Conservation (phyloP, 1,140 invertebrate species). For the Neodiprion pinetum region DNA sequence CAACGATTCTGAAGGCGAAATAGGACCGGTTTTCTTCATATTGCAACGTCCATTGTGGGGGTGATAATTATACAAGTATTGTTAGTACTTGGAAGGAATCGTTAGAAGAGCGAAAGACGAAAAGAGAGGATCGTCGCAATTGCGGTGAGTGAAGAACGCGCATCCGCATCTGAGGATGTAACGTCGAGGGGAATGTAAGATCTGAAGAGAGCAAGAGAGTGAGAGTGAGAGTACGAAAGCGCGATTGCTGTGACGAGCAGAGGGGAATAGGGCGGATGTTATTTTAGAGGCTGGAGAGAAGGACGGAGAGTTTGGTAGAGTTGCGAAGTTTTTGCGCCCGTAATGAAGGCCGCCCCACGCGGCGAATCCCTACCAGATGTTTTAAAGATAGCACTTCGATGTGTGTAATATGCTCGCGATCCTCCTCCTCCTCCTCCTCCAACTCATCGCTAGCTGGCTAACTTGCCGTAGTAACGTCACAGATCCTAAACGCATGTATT, state of each 20-base stretch:
- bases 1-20: too few species aligned
- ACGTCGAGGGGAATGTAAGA: too few species aligned
- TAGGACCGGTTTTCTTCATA: too few species aligned
- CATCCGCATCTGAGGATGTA: background rate
- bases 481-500: too few species aligned
- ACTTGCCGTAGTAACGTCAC: too few species aligned
- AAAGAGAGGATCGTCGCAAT: too few species aligned
- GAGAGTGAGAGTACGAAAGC: background rate
- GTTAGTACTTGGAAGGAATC: too few species aligned
- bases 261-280: slow-evolving; percentile 1
- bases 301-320: background rate
- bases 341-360: slow-evolving; percentile 35
- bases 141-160: background rate
- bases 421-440: background rate
- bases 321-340: slow-evolving; percentile 6
- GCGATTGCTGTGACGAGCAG: too few species aligned
- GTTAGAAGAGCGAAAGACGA: too few species aligned
- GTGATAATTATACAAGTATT: too few species aligned
- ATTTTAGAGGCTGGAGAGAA: background rate
- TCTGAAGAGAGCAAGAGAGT: background rate
- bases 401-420: background rate
- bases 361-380: slow-evolving; percentile 42
- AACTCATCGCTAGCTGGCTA: too few species aligned
- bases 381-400: slow-evolving; percentile 15
- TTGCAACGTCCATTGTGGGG: too few species aligned